Evolutionary conservation across 1,140 invertebrate genomes (phyloP).

Genomic region (Hormaphis cornu): DNA sequence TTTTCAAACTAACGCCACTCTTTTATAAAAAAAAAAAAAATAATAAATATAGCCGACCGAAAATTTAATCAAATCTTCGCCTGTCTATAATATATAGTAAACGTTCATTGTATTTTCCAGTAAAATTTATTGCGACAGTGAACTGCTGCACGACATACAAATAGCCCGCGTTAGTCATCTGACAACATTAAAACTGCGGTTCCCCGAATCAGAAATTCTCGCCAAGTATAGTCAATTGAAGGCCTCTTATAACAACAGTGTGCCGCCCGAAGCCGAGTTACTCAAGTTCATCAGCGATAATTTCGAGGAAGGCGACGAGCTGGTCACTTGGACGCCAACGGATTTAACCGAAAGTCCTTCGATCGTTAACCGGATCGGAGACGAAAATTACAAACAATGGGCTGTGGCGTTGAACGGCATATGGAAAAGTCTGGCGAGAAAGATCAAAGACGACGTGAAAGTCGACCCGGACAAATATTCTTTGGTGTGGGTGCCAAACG

Average conservation of each 20-base stretch:
- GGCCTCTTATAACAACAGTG: conserved; percentile 37
- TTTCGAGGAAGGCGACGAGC: conserved; percentile 43
- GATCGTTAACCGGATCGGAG: conserved; percentile 52
- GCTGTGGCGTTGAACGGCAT: conserved; percentile 51
- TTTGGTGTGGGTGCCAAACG: conserved; percentile 65
- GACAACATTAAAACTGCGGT: conserved; percentile 76
- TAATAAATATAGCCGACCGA: too few relatives aligned
- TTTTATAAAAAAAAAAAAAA: too few relatives aligned
- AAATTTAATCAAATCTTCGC: too few relatives aligned
- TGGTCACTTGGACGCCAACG: conserved; percentile 49
- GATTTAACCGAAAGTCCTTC: conserved; percentile 57
- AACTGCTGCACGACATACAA: conserved; percentile 70
- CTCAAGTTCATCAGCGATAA: conserved; percentile 44
- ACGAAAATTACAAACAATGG: conserved; percentile 52
- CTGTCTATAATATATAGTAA: too few relatives aligned
- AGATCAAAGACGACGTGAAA: conserved; percentile 53
- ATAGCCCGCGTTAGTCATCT: conserved; percentile 68
- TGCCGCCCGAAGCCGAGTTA: conserved; percentile 36
- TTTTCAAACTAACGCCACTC: too few relatives aligned
- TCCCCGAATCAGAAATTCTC: conserved; percentile 44
- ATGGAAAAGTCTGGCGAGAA: conserved; percentile 63
- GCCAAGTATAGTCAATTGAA: conserved; percentile 34
- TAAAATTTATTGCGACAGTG: conserved; percentile 73
- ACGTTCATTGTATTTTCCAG: too few relatives aligned
- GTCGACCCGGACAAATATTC: conserved; percentile 55